Percentiles rank a stretch among this genome's conserved stretches.
Conservation (phyloP, 2,888 invertebrate species). For the Oasisia sp. region DNA sequence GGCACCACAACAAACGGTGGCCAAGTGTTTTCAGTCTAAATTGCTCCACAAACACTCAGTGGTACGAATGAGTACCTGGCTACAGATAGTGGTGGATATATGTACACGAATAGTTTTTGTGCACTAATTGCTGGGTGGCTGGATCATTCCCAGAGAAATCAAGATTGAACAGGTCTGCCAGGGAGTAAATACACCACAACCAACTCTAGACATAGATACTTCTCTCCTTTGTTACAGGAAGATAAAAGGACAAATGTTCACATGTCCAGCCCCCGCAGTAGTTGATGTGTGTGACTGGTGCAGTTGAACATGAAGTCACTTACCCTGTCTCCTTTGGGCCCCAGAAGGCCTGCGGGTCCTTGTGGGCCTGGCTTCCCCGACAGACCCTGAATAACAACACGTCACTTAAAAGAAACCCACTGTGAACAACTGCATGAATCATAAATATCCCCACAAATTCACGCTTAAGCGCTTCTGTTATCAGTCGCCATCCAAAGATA, state of each 20-base stretch:
- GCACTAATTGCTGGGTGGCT: too few relatives aligned
- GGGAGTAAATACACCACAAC: too few relatives aligned
- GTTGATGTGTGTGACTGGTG: neutral
- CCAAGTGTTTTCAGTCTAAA: too few relatives aligned
- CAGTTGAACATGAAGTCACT: neutral
- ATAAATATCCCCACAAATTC: neutral
- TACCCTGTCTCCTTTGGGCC: neutral
- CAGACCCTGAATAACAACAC: neutral
- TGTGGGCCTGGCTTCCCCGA: neutral
- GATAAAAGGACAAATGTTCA: too few relatives aligned
- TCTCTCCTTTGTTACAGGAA: neutral
- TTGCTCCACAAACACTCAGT: too few relatives aligned
- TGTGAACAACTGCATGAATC: neutral
- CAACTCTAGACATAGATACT: neutral
- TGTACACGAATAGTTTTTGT: too few relatives aligned
- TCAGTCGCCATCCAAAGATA: neutral
- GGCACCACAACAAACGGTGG: too few relatives aligned
- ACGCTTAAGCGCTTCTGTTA: neutral
- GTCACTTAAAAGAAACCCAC: neutral
- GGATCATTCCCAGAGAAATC: too few relatives aligned
- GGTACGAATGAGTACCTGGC: too few relatives aligned
- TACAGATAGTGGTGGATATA: too few relatives aligned
- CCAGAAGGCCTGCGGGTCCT: neutral
- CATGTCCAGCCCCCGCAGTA: neutral
- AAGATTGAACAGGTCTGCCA: too few relatives aligned